Evolutionary conservation across 2,113 vertebrate species (phyloP).

Genomic region (Entomyzon cyanotis): DNA sequence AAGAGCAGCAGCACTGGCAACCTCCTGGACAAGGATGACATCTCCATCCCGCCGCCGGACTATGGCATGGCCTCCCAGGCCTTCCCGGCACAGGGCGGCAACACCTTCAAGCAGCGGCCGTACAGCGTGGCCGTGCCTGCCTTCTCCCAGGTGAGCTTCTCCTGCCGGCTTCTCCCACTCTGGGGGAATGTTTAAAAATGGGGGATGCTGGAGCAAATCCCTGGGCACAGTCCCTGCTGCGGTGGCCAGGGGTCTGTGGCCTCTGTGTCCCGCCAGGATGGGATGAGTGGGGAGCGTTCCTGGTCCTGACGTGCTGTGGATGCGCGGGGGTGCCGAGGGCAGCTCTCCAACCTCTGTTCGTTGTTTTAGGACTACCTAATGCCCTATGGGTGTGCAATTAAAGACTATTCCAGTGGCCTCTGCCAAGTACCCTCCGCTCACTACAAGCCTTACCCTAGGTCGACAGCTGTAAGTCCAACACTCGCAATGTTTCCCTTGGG

Average conservation of each 20-base stretch:
- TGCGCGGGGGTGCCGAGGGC: not conserved
- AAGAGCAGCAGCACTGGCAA: constrained; percentile 97
- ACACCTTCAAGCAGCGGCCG: constrained; percentile 87
- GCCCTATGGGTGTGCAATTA: constrained; percentile 74
- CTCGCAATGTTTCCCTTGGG: constrained; percentile 58
- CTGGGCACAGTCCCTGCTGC: fast-evolving
- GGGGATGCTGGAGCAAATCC: not conserved
- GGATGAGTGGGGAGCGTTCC: not conserved
- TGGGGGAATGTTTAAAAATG: fast-evolving
- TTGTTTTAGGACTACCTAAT: constrained; percentile 77
- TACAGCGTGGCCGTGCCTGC: constrained; percentile 88
- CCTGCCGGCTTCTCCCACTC: fast-evolving
- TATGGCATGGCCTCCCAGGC: constrained; percentile 79
- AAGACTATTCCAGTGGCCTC: constrained; percentile 72
- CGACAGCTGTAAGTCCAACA: constrained; percentile 69
- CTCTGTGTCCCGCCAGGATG: not conserved
- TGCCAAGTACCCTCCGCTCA: constrained; percentile 65
- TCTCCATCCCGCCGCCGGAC: constrained; percentile 80
- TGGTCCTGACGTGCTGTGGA: not conserved
- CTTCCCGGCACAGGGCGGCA: constrained; percentile 76
- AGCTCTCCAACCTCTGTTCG: constrained; percentile 65
- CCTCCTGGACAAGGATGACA: constrained; percentile 90
- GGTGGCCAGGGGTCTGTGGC: fast-evolving
- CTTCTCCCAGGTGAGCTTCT: constrained; percentile 87
- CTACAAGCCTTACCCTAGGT: constrained; percentile 74